These are phyloP conservation scores for Trilocha varians DNA, from an alignment of 2,888 invertebrate species.

Conservation along the genomic window DNA sequence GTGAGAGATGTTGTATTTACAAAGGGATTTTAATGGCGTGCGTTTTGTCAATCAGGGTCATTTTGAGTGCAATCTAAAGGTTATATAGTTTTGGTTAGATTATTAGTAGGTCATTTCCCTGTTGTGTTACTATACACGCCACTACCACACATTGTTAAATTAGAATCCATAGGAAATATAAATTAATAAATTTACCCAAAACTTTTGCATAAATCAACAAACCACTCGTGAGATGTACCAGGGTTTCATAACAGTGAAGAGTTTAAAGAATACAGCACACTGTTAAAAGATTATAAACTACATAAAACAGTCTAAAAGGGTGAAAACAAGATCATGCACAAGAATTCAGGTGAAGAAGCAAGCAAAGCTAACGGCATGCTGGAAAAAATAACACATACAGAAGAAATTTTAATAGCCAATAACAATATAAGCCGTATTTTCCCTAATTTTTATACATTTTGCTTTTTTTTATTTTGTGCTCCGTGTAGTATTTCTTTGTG, in stretches of 20 bases:
- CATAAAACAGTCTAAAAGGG: slow-evolving; percentile 2
- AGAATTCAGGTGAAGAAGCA: slow-evolving; percentile 15
- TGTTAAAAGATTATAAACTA: too few relatives aligned
- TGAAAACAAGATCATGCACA: slow-evolving; percentile 14
- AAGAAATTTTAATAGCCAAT: not conserved
- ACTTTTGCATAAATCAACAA: too few relatives aligned
- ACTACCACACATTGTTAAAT: too few relatives aligned
- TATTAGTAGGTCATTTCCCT: too few relatives aligned
- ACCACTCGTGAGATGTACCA: not conserved
- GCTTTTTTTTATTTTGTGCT: not conserved
- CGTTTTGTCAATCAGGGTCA: too few relatives aligned
- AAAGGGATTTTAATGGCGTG: too few relatives aligned
- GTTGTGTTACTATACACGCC: too few relatives aligned
- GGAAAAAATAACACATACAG: slow-evolving; percentile 6
- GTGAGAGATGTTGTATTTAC: not conserved
- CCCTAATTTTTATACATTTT: not conserved
- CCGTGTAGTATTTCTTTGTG: slow-evolving; percentile 1
- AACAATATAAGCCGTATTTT: not conserved
- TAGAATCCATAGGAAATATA: too few relatives aligned
- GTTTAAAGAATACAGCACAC: not conserved
- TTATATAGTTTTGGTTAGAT: too few relatives aligned
- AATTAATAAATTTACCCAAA: too few relatives aligned
- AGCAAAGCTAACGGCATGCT: slow-evolving; percentile 21
- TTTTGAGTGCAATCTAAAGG: too few relatives aligned
- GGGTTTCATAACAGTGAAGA: not conserved